phyloP scores from a whole-genome alignment of 2,888 invertebrate species.

The Baronia brevicornis region DNA sequence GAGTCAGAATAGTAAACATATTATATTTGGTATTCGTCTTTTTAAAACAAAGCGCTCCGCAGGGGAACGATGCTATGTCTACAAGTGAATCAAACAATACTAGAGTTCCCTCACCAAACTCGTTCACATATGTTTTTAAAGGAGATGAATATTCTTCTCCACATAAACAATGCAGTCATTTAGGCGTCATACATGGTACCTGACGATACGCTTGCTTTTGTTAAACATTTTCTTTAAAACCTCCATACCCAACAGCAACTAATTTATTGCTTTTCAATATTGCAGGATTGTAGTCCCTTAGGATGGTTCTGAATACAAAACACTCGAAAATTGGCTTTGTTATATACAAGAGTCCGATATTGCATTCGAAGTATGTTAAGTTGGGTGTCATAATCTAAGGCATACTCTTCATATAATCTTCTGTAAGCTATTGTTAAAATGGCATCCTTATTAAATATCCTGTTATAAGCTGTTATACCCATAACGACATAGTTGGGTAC shows the following conservation, averaged over 20 bases:
- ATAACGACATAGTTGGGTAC: conserved; percentile 35
- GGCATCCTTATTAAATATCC: conserved; percentile 23
- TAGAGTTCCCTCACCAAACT: conserved; percentile 51
- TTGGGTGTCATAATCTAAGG: conserved; percentile 26
- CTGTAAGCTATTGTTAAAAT: conserved; percentile 32
- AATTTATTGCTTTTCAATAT: conserved; percentile 37
- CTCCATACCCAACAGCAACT: conserved; percentile 40
- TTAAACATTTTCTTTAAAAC: conserved; percentile 24
- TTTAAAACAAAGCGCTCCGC: conserved; percentile 28
- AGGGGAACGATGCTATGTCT: conserved; percentile 37
- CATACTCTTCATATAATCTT: conserved; percentile 37
- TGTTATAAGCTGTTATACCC: conserved; percentile 34
- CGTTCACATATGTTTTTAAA: conserved; percentile 25
- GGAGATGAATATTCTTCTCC: conserved; percentile 34
- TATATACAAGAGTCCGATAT: conserved; percentile 42
- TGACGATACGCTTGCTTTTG: conserved; percentile 41
- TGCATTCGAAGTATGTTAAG: conserved; percentile 34
- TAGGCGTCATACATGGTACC: conserved; percentile 42
- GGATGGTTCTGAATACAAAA: conserved; percentile 29
- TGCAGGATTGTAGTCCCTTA: conserved; percentile 35
- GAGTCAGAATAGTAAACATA: conserved; percentile 47
- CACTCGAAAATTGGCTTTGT: conserved; percentile 28
- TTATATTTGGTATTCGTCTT: conserved; percentile 32
- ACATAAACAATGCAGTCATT: conserved; percentile 55
- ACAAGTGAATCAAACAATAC: conserved; percentile 33